A percentile compares a stretch with the other conserved stretches of the same genome.
Conservation (phyloP, 2,888 invertebrate genomes). For the Argynnis bischoffii region DNA sequence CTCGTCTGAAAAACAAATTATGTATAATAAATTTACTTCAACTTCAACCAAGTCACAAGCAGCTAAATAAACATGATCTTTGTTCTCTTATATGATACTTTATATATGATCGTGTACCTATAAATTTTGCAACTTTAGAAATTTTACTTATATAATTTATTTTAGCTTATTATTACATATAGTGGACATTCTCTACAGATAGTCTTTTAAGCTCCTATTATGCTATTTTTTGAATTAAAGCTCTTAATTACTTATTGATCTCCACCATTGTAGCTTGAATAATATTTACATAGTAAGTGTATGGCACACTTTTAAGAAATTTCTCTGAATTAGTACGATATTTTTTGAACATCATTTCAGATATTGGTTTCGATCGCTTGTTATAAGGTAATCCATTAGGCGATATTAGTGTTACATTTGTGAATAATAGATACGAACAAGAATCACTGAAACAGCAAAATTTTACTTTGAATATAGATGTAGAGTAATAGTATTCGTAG, state of each 20-base stretch:
- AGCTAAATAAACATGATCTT: neutral
- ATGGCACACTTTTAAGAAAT: slow-evolving; percentile 80
- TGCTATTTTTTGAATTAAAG: neutral
- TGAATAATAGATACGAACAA: slow-evolving; percentile 81
- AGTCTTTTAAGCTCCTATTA: too few species aligned
- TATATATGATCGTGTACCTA: too few species aligned
- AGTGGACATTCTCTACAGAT: too few species aligned
- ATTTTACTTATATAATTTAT: too few species aligned
- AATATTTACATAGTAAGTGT: slow-evolving; percentile 85
- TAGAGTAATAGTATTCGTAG: too few species aligned
- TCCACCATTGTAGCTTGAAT: slow-evolving; percentile 80
- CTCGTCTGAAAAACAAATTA: slow-evolving; percentile 58
- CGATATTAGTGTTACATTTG: slow-evolving; percentile 87
- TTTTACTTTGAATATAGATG: too few species aligned
- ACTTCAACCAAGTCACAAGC: neutral
- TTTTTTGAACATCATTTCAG: slow-evolving; percentile 76
- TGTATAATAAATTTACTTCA: neutral
- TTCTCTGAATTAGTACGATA: slow-evolving; percentile 70
- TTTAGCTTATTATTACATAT: too few species aligned
- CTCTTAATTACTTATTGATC: slow-evolving; percentile 76
- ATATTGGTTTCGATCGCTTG: slow-evolving; percentile 52
- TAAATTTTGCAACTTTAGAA: too few species aligned
- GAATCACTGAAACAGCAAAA: slow-evolving; percentile 57
- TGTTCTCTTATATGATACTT: too few species aligned
- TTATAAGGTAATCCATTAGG: slow-evolving; percentile 78